Percentiles rank a stretch among this genome's conserved stretches.
These are phyloP conservation scores for Drosophila kambysellisi DNA, from an alignment of 2,888 invertebrate genomes.

Conservation along the genomic window DNA sequence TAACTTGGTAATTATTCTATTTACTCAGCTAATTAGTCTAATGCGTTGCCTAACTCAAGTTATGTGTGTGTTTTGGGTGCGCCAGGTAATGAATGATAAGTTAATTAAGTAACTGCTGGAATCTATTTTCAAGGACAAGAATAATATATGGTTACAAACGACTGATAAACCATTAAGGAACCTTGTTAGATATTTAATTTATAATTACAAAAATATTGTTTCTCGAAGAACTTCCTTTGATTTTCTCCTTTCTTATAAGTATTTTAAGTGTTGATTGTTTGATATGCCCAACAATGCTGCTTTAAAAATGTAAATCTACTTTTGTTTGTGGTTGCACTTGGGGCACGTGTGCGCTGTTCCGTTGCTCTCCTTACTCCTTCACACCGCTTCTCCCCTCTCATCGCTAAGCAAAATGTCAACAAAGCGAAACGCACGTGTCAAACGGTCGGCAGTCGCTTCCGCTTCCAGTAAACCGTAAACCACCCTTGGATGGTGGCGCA, in stretches of 20 bases:
- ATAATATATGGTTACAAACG: neutral
- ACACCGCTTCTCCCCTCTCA: neutral
- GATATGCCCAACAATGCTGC: neutral
- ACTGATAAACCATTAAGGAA: neutral
- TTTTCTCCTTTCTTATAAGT: neutral
- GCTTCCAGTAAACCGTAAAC: constrained; percentile 37
- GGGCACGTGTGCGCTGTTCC: constrained; percentile 53
- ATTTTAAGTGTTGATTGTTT: neutral
- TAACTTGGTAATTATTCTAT: constrained; percentile 41
- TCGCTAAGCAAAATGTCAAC: constrained; percentile 61
- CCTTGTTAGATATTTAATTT: neutral
- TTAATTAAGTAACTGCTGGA: constrained; percentile 24
- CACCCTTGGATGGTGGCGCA: constrained; percentile 51
- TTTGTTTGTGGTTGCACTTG: constrained; percentile 28
- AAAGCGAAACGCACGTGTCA: constrained; percentile 73
- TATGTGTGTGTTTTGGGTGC: constrained; percentile 30
- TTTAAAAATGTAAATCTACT: neutral
- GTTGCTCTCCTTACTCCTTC: neutral
- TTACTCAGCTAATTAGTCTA: constrained; percentile 67
- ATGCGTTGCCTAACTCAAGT: constrained; percentile 36
- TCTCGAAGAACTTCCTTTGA: neutral
- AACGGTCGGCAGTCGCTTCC: constrained; percentile 45
- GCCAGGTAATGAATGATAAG: constrained; percentile 27
- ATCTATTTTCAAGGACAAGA: neutral
- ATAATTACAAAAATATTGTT: neutral